These are phyloP conservation scores for Gibbula magus DNA, from an alignment of 2,888 invertebrate genomes.

Conservation along the genomic window DNA sequence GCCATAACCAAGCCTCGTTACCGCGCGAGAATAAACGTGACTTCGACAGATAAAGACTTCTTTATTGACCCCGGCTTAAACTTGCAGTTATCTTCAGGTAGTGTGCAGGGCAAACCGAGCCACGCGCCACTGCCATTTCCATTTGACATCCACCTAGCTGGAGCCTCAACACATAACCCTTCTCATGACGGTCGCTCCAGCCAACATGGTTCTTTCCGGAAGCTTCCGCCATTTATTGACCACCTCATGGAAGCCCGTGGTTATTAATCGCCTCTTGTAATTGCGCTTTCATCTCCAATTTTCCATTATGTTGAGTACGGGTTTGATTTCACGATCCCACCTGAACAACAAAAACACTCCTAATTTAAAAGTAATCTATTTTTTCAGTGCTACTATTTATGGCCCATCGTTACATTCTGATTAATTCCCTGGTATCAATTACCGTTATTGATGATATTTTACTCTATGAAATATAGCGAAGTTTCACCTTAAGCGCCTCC, in stretches of 20 bases:
- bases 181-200: not conserved
- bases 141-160: not conserved
- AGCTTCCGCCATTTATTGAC: slow-evolving; percentile 11
- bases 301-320: no score
- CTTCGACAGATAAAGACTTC: not conserved
- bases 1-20: not conserved
- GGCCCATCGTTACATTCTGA: no score
- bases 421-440: no score
- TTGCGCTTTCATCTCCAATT: not conserved
- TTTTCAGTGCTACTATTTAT: no score
- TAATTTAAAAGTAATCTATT: no score
- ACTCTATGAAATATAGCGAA: no score
- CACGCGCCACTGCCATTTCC: not conserved
- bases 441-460: no score
- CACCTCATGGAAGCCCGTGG: not conserved
- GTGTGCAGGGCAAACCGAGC: not conserved
- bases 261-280: slow-evolving; percentile 5
- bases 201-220: not conserved
- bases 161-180: not conserved
- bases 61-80: not conserved
- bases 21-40: not conserved
- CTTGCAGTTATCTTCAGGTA: not conserved
- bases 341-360: no score
- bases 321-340: no score
- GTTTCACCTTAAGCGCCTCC: no score